Base-by-base conservation (phyloP, 37 sponge, comb jelly and placozoan genomes). In the Hormiphora californensis region DNA sequence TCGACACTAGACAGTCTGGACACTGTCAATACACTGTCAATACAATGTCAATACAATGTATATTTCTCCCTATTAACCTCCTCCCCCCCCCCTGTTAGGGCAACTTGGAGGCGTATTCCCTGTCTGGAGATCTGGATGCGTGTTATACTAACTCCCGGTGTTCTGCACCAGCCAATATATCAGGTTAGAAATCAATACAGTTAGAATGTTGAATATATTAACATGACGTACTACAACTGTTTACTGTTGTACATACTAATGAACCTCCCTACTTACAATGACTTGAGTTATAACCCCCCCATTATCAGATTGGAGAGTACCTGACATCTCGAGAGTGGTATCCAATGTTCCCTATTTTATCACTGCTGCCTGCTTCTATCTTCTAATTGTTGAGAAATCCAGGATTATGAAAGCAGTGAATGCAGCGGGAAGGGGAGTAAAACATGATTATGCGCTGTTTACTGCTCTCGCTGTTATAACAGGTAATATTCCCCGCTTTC, bases 401-500 rank as follows among this genome's bases (percentile, higher is more conserved):
- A 73, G 43, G 44, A 46, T 41, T 0, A 73, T 73, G 81, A 28
- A 1, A 25, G 28, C 35, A 3, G 43, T 73, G 1, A 73, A 73
- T 30, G 38, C 39, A 4, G 17, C 1, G 21, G 81, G 81, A 0
- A 73, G 43, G 27, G 81, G 81, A n/a, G 81, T 73, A 22, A 73
- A 73, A 19, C 81, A 73, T 19, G 81, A 73, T 28, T 73, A 43
- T 40, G 81, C 81, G 12, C 35, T 73, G 4, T 73, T 73, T 46
- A 73, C 40, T 28, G 81, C 81, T 40, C 5, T 73, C 39, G 81
- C 81, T 40, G 40, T 73, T 33, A 73, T 73, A 8, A 73, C 81
- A 8, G 81, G 81, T 73, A 57, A 57, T 49, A 17, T n/a, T n/a
- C n/a, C n/a, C n/a, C n/a, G n/a, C n/a, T n/a, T n/a, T n/a, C n/a